Conservation (phyloP, 2,888 invertebrate species). For the Parnassius apollo region DNA sequence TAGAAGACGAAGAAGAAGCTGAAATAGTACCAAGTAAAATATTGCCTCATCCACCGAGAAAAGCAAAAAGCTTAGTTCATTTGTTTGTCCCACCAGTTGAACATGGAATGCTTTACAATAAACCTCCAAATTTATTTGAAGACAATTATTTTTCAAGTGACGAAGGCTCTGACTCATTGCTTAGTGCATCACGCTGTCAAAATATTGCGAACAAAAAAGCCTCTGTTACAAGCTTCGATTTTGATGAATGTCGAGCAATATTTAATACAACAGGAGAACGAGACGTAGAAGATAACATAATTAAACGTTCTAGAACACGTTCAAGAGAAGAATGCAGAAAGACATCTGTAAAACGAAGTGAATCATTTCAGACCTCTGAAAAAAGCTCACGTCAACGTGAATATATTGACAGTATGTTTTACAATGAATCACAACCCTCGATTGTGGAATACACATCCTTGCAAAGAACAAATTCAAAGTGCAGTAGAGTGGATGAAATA, state of each 20-base stretch:
- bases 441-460: constrained; percentile 35
- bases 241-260: constrained; percentile 78
- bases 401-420: constrained; percentile 83
- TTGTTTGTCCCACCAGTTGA: constrained; percentile 84
- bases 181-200: constrained; percentile 82
- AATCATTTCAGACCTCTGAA: constrained; percentile 73
- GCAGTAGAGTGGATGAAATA: constrained; percentile 71
- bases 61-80: constrained; percentile 86
- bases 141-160: constrained; percentile 81
- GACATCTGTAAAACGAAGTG: constrained; percentile 68
- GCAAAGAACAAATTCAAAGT: constrained; percentile 61
- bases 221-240: constrained; percentile 64
- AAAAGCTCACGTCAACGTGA: constrained; percentile 71
- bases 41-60: constrained; percentile 90
- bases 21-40: constrained; percentile 90
- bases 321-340: constrained; percentile 64
- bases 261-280: constrained; percentile 81
- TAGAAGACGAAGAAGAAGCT: constrained; percentile 78
- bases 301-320: constrained; percentile 59
- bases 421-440: constrained; percentile 66
- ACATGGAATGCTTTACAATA: constrained; percentile 77
- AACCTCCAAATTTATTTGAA: constrained; percentile 78
- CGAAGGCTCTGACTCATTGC: constrained; percentile 86
- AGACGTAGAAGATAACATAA: constrained; percentile 57
- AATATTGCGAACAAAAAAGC: constrained; percentile 62